phyloP scores from a whole-genome alignment of 2,797 vertebrate genomes.

The Acanthurus lineatus region DNA sequence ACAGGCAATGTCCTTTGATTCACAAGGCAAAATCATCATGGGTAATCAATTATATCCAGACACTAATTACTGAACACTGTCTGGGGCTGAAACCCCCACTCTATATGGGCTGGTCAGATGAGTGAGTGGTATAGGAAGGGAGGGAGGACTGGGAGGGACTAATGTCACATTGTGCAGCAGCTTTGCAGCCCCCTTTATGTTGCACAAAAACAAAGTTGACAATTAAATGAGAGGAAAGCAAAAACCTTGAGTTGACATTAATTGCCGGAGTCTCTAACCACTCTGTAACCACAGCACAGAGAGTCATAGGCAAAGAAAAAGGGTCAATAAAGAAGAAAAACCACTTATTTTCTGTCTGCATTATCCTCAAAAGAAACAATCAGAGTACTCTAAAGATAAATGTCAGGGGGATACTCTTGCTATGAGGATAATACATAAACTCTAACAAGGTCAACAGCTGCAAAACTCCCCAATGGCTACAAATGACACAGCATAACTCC shows the following conservation, averaged over 20 bases:
- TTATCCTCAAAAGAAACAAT: conserved; percentile 12
- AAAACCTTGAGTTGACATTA: conserved; percentile 7
- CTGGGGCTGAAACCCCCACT: conserved; percentile 44
- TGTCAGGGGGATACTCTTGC: conserved; percentile 8
- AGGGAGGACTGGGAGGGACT: conserved; percentile 2
- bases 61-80: conserved; percentile 76
- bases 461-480: conserved; percentile 32
- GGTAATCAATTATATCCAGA: conserved; percentile 76
- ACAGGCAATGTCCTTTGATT: conserved; percentile 46
- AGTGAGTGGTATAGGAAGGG: conserved; percentile 34
- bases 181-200: conserved; percentile 12
- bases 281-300: conserved; percentile 5
- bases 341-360: background rate
- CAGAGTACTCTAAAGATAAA: background rate
- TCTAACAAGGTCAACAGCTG: conserved; percentile 49
- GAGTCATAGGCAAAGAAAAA: background rate
- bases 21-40: conserved; percentile 60
- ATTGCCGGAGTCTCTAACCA: background rate
- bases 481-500: conserved; percentile 37
- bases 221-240: conserved; percentile 31
- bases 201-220: conserved; percentile 28
- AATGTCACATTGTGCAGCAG: background rate
- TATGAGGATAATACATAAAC: conserved; percentile 14
- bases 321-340: background rate
- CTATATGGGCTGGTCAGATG: conserved; percentile 53